These are phyloP conservation scores for Synergus gifuensis DNA, from an alignment of 2,888 invertebrate genomes.

Conservation along the genomic window DNA sequence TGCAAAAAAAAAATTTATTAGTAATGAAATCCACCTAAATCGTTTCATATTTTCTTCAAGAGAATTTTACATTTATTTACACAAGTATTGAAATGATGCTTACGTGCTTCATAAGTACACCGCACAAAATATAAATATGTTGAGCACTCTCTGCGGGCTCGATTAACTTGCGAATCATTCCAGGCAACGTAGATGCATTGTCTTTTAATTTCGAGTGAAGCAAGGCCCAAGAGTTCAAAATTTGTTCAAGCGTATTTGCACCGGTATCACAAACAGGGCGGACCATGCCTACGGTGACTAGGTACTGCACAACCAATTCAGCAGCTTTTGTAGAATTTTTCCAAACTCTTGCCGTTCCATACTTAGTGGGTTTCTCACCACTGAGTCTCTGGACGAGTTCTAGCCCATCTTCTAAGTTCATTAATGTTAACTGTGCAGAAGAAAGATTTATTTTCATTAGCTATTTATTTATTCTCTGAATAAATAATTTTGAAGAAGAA, in stretches of 20 bases:
- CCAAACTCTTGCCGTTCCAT: conserved; percentile 80
- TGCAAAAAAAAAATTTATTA: conserved; percentile 70
- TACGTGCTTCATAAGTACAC: conserved; percentile 76
- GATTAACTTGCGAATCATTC: conserved; percentile 77
- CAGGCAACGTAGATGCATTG: conserved; percentile 69
- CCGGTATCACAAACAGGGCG: conserved; percentile 77
- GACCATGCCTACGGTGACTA: conserved; percentile 80
- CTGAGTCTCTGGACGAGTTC: conserved; percentile 80
- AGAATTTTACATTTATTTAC: not conserved
- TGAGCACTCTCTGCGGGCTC: conserved; percentile 82
- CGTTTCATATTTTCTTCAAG: not conserved
- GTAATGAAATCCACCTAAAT: not conserved
- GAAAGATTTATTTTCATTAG: not conserved
- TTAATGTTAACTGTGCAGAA: conserved; percentile 79
- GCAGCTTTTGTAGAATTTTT: conserved; percentile 80
- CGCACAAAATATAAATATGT: conserved; percentile 85
- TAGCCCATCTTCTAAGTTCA: conserved; percentile 80
- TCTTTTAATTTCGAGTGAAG: conserved; percentile 74
- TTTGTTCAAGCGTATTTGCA: conserved; percentile 71
- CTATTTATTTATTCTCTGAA: conserved; percentile 40
- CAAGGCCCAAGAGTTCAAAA: conserved; percentile 73
- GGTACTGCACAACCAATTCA: conserved; percentile 80
- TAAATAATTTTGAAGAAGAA: not conserved
- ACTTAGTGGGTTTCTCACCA: conserved; percentile 75
- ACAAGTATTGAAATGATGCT: conserved; percentile 57